Conservation (phyloP, 2,113 vertebrate genomes). For the Canis aureus region DNA sequence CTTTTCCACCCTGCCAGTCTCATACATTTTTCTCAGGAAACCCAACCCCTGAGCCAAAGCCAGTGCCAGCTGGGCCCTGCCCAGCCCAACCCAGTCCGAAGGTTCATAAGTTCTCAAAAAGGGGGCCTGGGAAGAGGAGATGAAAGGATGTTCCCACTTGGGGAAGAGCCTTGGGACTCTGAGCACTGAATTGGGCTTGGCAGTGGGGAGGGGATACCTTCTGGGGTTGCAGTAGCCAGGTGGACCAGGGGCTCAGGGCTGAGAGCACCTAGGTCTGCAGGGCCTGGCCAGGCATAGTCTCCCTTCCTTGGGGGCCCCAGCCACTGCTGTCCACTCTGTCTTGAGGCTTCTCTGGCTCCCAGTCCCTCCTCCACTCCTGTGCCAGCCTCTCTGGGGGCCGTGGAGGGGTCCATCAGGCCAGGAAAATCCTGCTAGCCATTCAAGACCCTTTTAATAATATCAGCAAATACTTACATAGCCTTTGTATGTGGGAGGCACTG, state of each 20-base stretch:
- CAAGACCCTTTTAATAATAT: neutral
- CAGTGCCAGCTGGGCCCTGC: conserved; percentile 67
- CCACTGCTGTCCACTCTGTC: neutral
- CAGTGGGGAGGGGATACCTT: fast-evolving
- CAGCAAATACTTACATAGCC: neutral
- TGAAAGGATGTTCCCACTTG: neutral
- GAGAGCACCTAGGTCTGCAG: neutral
- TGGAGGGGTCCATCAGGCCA: neutral
- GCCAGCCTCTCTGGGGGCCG: neutral
- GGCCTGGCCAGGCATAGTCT: neutral
- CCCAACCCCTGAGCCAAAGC: conserved; percentile 78
- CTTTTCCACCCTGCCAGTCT: conserved; percentile 61
- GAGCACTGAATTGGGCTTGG: neutral
- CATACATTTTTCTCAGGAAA: conserved; percentile 67
- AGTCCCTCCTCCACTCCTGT: neutral
- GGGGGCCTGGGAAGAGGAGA: conserved; percentile 58
- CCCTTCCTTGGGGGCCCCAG: neutral
- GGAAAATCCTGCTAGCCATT: neutral
- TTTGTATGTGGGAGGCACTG: neutral
- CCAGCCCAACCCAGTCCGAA: conserved; percentile 80
- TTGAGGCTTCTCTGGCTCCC: neutral
- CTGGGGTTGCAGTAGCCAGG: neutral
- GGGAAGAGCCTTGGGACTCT: neutral
- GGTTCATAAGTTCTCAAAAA: conserved; percentile 69
- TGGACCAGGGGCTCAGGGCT: neutral